A percentile compares a stretch with the other conserved stretches of the same genome.
Evolutionary conservation across 1,140 invertebrate species (phyloP).

Genomic region (Drosophila lini): DNA sequence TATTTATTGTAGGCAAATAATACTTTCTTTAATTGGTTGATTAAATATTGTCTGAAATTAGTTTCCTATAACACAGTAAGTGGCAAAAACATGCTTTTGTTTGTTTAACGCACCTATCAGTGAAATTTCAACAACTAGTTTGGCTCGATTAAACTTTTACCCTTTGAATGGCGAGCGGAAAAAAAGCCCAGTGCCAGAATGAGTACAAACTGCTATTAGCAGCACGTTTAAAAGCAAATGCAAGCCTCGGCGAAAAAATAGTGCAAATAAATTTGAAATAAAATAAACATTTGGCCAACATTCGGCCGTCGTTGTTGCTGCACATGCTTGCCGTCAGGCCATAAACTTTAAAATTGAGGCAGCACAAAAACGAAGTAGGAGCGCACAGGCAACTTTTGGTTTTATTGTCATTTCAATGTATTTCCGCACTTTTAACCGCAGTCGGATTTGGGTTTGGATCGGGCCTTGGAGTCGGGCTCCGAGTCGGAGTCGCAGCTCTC

Average conservation of each 20-base stretch:
- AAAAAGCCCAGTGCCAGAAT: constrained; percentile 11
- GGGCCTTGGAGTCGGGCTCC: constrained; percentile 2
- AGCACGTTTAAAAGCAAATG: constrained; percentile 58
- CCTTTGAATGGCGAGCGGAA: neutral
- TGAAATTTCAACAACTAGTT: neutral
- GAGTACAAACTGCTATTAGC: constrained; percentile 54
- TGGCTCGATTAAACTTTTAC: constrained; percentile 1
- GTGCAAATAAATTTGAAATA: constrained; percentile 53
- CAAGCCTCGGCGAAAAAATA: constrained; percentile 22
- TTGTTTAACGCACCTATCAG: neutral
- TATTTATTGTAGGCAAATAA: no score
- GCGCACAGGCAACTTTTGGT: constrained; percentile 70
- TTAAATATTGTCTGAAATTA: neutral
- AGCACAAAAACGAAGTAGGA: constrained; percentile 41
- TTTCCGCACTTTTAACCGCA: constrained; percentile 82
- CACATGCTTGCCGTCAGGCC: constrained; percentile 60
- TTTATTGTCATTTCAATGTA: constrained; percentile 83
- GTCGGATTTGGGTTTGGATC: constrained; percentile 39
- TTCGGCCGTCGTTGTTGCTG: constrained; percentile 53
- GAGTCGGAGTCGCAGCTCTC: constrained; percentile 31
- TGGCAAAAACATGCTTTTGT: neutral
- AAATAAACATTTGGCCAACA: constrained; percentile 74
- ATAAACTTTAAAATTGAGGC: constrained; percentile 77
- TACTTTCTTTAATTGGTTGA: neutral
- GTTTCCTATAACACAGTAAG: neutral